A percentile compares a stretch with the other conserved stretches of the same genome.
phyloP scores from a whole-genome alignment of 2,797 vertebrate species.

The Smutsia temminckii region DNA sequence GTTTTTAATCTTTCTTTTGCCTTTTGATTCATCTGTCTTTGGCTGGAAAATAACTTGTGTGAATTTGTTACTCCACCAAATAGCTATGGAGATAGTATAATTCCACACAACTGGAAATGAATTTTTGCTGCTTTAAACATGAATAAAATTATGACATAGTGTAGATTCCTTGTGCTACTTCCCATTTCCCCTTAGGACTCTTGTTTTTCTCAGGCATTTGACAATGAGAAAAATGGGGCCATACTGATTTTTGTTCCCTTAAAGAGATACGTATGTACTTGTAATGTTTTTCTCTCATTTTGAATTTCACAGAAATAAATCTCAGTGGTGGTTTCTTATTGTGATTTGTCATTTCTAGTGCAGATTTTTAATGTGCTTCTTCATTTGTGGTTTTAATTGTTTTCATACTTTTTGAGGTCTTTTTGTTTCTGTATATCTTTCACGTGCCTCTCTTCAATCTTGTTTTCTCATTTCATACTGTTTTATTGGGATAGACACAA shows the following conservation, averaged over 20 bases:
- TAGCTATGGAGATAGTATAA: background rate
- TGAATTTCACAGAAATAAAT: background rate
- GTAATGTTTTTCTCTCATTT: background rate
- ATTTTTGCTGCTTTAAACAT: background rate
- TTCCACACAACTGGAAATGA: background rate
- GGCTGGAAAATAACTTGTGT: background rate
- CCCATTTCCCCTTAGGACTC: background rate
- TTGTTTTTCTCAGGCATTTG: background rate
- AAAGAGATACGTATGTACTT: background rate
- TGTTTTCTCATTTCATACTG: background rate
- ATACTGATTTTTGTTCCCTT: background rate
- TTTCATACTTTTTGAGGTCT: background rate
- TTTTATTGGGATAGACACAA: background rate
- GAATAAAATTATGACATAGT: background rate
- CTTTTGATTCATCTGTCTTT: background rate
- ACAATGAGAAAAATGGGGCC: background rate
- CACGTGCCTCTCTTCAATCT: background rate
- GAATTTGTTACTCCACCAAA: background rate
- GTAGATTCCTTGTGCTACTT: background rate
- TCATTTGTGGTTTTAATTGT: background rate
- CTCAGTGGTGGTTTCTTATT: background rate
- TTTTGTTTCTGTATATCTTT: conserved; percentile 27
- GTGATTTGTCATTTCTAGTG: background rate
- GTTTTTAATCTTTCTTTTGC: background rate
- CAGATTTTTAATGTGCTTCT: background rate